Evolutionary conservation across 2,888 invertebrate genomes (phyloP).

Genomic region (Epistrophe eligans): DNA sequence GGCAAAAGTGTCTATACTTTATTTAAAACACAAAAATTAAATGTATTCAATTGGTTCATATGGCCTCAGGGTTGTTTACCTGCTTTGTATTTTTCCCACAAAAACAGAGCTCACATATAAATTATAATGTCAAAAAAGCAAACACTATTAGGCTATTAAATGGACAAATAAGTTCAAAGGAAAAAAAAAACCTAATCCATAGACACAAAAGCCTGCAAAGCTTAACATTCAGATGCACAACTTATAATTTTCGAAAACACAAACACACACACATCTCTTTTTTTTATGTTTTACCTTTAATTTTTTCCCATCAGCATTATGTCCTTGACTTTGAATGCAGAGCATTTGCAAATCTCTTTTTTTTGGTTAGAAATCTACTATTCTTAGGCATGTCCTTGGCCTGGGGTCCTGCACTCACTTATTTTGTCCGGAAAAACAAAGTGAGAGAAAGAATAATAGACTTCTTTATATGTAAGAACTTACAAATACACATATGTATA

Average conservation of each 20-base stretch:
- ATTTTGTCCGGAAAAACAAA: conserved; percentile 50
- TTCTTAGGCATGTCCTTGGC: conserved; percentile 61
- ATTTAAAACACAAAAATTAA: too few species aligned
- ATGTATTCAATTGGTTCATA: too few species aligned
- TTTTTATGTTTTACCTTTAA: background rate
- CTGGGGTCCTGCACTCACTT: conserved; percentile 57
- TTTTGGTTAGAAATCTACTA: conserved; percentile 5
- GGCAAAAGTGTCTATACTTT: too few species aligned
- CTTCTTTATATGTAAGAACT: conserved; percentile 54
- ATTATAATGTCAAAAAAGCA: too few species aligned
- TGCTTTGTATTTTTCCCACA: too few species aligned
- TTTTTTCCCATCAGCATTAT: background rate
- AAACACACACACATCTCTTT: background rate
- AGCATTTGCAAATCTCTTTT: conserved; percentile 41
- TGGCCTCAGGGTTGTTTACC: too few species aligned
- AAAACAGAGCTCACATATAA: too few species aligned
- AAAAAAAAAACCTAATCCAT: too few species aligned
- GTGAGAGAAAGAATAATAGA: conserved; percentile 48
- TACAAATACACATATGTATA: background rate
- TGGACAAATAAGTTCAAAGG: too few species aligned
- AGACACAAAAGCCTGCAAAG: too few species aligned
- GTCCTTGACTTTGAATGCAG: conserved; percentile 66
- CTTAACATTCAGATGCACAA: too few species aligned
- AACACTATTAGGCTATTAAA: too few species aligned
- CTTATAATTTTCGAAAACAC: background rate